Base-by-base conservation (phyloP, 2,113 vertebrate species). In the Micronisus gabar region DNA sequence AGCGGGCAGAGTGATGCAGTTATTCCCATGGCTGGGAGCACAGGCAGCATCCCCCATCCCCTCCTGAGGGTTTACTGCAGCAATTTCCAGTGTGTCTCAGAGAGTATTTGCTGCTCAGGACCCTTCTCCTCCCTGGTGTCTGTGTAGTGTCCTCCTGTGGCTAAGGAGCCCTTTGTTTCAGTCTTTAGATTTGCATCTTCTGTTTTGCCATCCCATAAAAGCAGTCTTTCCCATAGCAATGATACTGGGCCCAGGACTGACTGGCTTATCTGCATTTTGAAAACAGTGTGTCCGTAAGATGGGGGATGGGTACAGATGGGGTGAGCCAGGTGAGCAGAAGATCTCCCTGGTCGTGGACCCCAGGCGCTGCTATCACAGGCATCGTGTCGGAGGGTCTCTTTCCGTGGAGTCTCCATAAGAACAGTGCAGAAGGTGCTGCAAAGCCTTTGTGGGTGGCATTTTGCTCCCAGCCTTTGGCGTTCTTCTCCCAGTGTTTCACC, bases 321-420 rank as follows among this genome's bases (percentile, higher is more conserved):
- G n/a, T 1, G 6, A 71, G 34, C 56, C 2, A 1, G 15, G 18
- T 41, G n/a, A 86, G n/a, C 3, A 2, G 38, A 38, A 43, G 13
- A 32, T 50, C 25, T 63, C 38, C 36, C 19, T 32, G 18, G 6
- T 41, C 2, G 4, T 65, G 43, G 13, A 70, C 14, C 25, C 30
- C 30, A 30, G 78, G n/a, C 1, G 0, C 52, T 81, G 40, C 52
- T 66, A 4, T 34, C 72, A 27, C 53, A 68, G 40, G 9, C 9
- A 5, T 20, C 1, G 2, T 45, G 53, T 36, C 3, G 3, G 61
- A 58, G 53, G 4, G 25, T 73, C 53, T 56, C 36, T 34, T 78
- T 56, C 59, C 2, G 0, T 10, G 12, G 50, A 13, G 9, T 27
- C 27, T 45, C 12, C 6, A 1, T 41, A 63, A 66, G 38, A 52